Evolutionary conservation across 2,113 vertebrate genomes (phyloP).

Genomic region (Poeciliopsis prolifica): DNA sequence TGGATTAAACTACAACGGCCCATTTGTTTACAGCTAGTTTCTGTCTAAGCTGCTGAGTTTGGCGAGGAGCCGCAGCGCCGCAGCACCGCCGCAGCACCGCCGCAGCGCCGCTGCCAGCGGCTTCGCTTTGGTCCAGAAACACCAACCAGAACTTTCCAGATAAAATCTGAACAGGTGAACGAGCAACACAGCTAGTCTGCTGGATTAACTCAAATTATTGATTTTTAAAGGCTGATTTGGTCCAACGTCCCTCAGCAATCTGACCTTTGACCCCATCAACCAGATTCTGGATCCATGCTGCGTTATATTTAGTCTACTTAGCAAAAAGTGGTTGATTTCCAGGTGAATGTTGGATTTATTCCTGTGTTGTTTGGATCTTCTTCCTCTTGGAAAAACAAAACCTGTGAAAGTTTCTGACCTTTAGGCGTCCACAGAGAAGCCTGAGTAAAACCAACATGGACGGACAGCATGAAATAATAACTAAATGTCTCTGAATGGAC

Average conservation of each 20-base stretch:
- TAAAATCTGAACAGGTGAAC: background rate
- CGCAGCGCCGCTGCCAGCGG: too few relatives aligned
- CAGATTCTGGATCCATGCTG: background rate
- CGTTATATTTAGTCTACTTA: background rate
- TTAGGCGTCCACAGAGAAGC: too few relatives aligned
- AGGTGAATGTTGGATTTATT: background rate
- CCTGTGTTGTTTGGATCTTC: background rate
- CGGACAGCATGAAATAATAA: background rate
- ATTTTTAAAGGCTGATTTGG: too few relatives aligned
- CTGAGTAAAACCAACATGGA: too few relatives aligned
- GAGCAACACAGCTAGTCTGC: too few relatives aligned
- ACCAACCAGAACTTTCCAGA: too few relatives aligned
- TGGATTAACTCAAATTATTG: too few relatives aligned
- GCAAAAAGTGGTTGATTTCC: background rate
- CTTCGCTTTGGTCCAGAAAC: too few relatives aligned
- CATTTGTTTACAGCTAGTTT: background rate
- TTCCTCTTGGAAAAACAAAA: background rate
- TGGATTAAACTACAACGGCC: constrained; percentile 33
- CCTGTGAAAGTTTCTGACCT: too few relatives aligned
- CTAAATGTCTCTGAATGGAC: too few relatives aligned
- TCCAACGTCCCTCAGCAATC: background rate
- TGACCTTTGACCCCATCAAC: too few relatives aligned
- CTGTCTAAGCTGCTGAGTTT: background rate
- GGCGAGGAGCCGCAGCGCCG: background rate
- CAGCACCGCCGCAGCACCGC: too few relatives aligned